Conservation (phyloP, 2,797 vertebrate genomes). For the Halcyon chelicuti region DNA sequence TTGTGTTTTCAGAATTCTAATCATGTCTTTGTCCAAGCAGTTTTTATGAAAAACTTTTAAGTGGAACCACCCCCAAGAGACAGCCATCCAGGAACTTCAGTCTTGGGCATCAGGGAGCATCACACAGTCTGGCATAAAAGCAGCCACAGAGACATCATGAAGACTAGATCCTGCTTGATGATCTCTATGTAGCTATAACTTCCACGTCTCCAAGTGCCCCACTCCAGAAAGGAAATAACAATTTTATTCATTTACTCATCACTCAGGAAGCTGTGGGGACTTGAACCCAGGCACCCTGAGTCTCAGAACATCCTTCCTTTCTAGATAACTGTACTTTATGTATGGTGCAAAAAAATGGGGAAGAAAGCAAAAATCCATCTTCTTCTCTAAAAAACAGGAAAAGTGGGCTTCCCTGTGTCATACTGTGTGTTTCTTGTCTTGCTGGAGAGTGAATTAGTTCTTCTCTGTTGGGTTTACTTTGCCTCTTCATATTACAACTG, state of each 20-base stretch:
- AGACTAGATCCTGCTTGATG: background rate
- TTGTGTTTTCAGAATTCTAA: background rate
- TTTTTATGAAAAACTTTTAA: accelerated
- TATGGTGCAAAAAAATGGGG: background rate
- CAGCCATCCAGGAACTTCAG: background rate
- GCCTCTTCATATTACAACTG: background rate
- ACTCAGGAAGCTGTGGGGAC: background rate
- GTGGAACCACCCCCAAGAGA: background rate
- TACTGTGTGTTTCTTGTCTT: background rate
- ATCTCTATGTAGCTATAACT: background rate
- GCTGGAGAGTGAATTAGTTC: background rate
- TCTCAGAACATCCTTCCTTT: slow-evolving; percentile 45
- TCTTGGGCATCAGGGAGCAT: background rate
- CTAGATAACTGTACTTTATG: background rate
- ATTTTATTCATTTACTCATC: background rate
- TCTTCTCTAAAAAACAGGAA: slow-evolving; percentile 26
- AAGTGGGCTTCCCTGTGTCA: background rate
- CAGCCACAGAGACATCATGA: background rate
- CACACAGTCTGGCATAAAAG: background rate
- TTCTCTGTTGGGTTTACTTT: background rate
- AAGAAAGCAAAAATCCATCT: background rate
- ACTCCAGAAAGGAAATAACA: background rate
- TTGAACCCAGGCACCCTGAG: background rate
- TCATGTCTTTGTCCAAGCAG: accelerated
- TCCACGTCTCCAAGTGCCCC: background rate